Percentiles rank a stretch among this genome's conserved stretches.
These are phyloP conservation scores for Clanis bilineata DNA, from an alignment of 2,888 invertebrate genomes.

Conservation along the genomic window DNA sequence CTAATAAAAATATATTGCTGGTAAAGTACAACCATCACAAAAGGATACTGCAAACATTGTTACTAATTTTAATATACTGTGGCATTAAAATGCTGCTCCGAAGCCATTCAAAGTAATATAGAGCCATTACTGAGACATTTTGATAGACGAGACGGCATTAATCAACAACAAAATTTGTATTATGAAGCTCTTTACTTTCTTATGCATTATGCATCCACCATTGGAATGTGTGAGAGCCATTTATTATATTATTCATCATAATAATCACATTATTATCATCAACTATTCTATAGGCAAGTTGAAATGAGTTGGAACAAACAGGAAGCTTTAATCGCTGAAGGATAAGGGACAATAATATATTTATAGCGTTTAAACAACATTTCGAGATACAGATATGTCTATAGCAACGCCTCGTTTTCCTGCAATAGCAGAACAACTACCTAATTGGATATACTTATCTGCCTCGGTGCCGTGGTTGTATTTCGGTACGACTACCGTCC, in stretches of 20 bases:
- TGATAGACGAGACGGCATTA: conserved; percentile 30
- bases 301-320: conserved; percentile 37
- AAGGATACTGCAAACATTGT: background rate
- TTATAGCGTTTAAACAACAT: conserved; percentile 19
- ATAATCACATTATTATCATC: background rate
- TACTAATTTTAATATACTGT: background rate
- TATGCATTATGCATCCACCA: conserved; percentile 26
- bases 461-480: no score
- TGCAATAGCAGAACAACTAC: background rate
- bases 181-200: conserved; percentile 24
- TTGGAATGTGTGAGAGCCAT: conserved; percentile 21
- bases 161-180: conserved; percentile 41
- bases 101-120: conserved; percentile 1
- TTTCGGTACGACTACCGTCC: no score
- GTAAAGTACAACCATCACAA: background rate
- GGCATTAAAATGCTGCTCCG: background rate
- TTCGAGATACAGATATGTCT: background rate
- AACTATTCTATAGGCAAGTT: conserved; percentile 16
- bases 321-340: conserved; percentile 40
- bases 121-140: conserved; percentile 28
- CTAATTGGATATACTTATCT: background rate
- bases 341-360: conserved; percentile 26
- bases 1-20: background rate
- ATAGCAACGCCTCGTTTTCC: background rate
- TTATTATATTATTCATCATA: conserved; percentile 13